These are phyloP conservation scores for Sphaeridia pumilis DNA, from an alignment of 2,888 invertebrate species.

Conservation along the genomic window DNA sequence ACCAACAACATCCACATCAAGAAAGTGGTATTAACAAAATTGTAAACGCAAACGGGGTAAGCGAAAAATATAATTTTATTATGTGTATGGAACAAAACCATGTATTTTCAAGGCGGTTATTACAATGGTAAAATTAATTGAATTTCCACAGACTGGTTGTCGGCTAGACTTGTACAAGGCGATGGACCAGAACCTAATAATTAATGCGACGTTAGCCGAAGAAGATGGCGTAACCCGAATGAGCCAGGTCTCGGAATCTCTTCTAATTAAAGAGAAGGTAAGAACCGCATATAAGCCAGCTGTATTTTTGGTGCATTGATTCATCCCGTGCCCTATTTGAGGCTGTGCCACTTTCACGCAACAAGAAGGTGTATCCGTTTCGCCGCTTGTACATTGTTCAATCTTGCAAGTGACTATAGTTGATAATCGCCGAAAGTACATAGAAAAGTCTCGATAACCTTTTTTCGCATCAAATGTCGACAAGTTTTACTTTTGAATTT, in stretches of 20 bases:
- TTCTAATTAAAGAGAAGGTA: conserved; percentile 55
- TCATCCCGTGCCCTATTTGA: background rate
- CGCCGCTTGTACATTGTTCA: too few species aligned
- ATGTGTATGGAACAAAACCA: background rate
- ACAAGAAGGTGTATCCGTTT: too few species aligned
- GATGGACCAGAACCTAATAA: conserved; percentile 76
- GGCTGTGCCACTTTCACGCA: too few species aligned
- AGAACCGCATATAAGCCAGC: too few species aligned
- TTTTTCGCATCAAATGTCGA: too few species aligned
- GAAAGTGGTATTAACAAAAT: conserved; percentile 28
- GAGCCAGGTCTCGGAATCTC: conserved; percentile 39
- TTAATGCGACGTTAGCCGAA: conserved; percentile 50
- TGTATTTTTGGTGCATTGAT: background rate
- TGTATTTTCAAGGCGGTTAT: conserved; percentile 1
- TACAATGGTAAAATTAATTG: conserved; percentile 7
- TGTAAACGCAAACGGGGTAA: conserved; percentile 33
- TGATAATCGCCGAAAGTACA: too few species aligned
- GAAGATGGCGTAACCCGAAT: conserved; percentile 41
- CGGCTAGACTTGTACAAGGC: conserved; percentile 71
- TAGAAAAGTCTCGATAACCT: too few species aligned
- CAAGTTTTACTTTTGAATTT: too few species aligned
- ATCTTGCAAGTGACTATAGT: too few species aligned
- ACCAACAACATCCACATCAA: conserved; percentile 30
- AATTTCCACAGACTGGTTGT: conserved; percentile 61
- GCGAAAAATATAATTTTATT: background rate